Evolutionary conservation across 2,797 vertebrate genomes (phyloP), one percentile per base, ranked within the genome.

Genomic region (Gila robusta): DNA sequence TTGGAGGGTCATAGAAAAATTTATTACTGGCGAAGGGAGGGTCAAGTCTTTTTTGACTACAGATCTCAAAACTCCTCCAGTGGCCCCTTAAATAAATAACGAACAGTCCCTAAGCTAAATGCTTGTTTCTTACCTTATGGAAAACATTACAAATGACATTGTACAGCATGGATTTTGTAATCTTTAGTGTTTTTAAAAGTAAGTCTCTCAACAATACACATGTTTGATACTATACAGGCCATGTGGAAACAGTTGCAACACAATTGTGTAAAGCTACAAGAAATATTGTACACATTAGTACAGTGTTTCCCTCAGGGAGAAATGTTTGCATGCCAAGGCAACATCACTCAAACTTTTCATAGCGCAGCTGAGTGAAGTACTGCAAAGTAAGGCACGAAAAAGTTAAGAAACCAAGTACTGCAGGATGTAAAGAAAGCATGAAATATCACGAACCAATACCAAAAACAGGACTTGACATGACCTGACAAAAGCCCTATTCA

Each of bases 331-430:
- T 82, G 52, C 67, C 80, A 72, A 82, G 11, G 3, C 52, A 82
- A 44, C 67, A 82, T 82, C 67, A 82, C 35, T 82, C 67, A 72
- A 72, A 71, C 16, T 5, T 72, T 19, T 59, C 49, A 72, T 71
- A 44, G 67, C 23, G 17, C 19, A 71, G 35, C 23, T 56, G 49
- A 72, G 35, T 59, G 80, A 72, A 16, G n/a, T 41, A 28, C 23
- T 37, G 16, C 6, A 72, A 9, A 8, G 26, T 37, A 12, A 54
- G 14, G 28, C 21, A 35, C 12, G 11, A 54, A 23, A 54, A 23
- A 17, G 47, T 26, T 35, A 70, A 35, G 44, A 54, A 32, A 19
- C 35, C 35, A 19, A 8, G 32, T 19, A 54, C 8, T 49, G 5
- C 19, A 5, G 16, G 44, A 74, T 52, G 26, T 52, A 19, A 32